Percentiles rank a stretch among this genome's conserved stretches.
Evolutionary conservation across 2,113 vertebrate genomes (phyloP).

Genomic region (Sapayoa aenigma): DNA sequence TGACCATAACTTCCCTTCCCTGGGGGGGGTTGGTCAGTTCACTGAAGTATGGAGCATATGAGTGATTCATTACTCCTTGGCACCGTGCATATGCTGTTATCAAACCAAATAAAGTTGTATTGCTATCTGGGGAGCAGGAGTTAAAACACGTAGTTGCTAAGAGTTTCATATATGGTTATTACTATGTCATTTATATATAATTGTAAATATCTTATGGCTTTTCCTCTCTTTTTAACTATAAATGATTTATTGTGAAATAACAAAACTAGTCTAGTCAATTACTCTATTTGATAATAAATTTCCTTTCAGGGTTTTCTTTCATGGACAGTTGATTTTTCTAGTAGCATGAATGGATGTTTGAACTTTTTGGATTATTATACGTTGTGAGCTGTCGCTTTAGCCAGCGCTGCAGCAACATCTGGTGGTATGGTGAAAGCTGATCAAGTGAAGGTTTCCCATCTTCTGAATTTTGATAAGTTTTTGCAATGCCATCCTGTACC

Average conservation of each 20-base stretch:
- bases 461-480: neutral
- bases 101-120: conserved; percentile 79
- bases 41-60: conserved; percentile 27
- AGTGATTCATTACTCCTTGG: conserved; percentile 57
- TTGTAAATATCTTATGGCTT: conserved; percentile 39
- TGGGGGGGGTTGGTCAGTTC: conserved; percentile 33
- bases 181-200: conserved; percentile 34
- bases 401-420: neutral
- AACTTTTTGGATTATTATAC: conserved; percentile 5
- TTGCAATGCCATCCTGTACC: neutral
- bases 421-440: neutral
- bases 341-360: neutral
- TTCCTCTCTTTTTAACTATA: neutral
- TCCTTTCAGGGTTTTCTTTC: conserved; percentile 3
- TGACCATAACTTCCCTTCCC: conserved; percentile 40
- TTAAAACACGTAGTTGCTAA: conserved; percentile 64
- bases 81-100: conserved; percentile 27
- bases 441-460: neutral
- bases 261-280: neutral
- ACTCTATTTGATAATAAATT: conserved; percentile 20
- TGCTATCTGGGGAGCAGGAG: conserved; percentile 70
- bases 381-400: neutral
- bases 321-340: conserved; percentile 24
- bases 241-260: neutral
- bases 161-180: conserved; percentile 75